Evolutionary conservation across 2,888 invertebrate genomes (phyloP), one percentile per base, ranked within the genome.

Genomic region (Apamea anceps): DNA sequence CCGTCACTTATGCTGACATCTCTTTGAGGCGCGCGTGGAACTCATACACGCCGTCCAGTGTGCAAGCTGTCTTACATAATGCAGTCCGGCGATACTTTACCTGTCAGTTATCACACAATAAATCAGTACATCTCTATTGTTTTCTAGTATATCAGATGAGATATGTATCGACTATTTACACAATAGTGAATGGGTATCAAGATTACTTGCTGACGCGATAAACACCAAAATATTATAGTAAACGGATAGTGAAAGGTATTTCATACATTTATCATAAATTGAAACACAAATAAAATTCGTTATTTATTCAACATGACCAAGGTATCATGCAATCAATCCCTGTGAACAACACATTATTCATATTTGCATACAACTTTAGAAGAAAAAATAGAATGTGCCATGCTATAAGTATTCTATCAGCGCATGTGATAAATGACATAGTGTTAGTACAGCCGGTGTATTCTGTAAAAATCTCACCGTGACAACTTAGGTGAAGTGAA

Each of bases 41-140:
- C n/a, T n/a, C n/a, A n/a, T n/a, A n/a, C n/a, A n/a, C n/a, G n/a
- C n/a, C n/a, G n/a, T n/a, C n/a, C n/a, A 37, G 18, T 60, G 13
- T 60, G 51, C 2, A 0, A n/a, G 28, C 21, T 54, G 7, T 28
- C 51, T 75, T 63, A 68, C 45, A 28, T 60, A 76, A 54, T 32
- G 37, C n/a, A 37, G 37, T 72, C 42, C 15, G 51, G 45, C 72
- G 42, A 80, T 65, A 65, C 72, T 76, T 77, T 62, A 72, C 42
- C 72, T 72, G 76, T 75, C 86, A 82, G 54, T 72, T 82, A 68
- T 87, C 87, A 28, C 48, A 62, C 63, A 10, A 62, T 8, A 74
- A 72, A 81, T 80, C 82, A 62, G 51, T 68, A 70, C 74, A 86
- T 78, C 84, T 81, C 62, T 57, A 79, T 80, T 78, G 71, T 79